Evolutionary conservation across 1,140 invertebrate genomes (phyloP), one percentile per base, ranked within the genome.

Genomic region (Ditylenchus dipsaci): DNA sequence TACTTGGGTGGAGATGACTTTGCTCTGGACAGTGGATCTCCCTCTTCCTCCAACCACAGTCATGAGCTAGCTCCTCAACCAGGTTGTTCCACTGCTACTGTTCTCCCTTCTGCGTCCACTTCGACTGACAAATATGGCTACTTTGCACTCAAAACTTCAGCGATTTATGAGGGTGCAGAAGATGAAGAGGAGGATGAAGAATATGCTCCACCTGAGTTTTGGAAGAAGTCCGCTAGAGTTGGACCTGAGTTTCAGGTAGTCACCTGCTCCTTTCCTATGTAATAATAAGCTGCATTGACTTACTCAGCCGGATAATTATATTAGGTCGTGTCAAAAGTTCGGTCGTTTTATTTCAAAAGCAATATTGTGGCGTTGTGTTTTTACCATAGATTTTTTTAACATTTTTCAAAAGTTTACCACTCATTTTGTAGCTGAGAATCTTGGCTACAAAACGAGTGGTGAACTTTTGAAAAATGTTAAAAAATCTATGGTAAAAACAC

Each of bases 131-230:
- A 21, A 19, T 53, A 33, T 23, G 19, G 49, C 3, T 53, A 53
- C 15, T 53, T 53, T 53, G 58, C 15, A 1, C n/a, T 61, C 19
- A 23, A 19, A 29, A 17, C 53, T 19, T 19, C 13, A 29, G 65
- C 17, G 9, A 27, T 68, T 17, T 63, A 19, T 27, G 66, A 67
- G 3, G 33, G 30, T 27, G 19, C 15, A 17, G 67, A 59, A 23
- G 67, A 69, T 21, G 68, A 69, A 7, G 67, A 69, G n/a, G 68
- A 69, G 21, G 68, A 69, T 66, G 68, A 53, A 8, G 68, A 69
- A 1, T 69, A 69, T 61, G 38, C 67, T 43, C 68, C 68, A 27
- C 63, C 63, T 13, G 63, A 68, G 33, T 70, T 53, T 43, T 69
- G 68, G 68, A 69, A 69, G 27, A 69, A 69, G n/a, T 42, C 68